These are phyloP conservation scores for Cylindroiulus punctatus DNA, from an alignment of 2,888 invertebrate species.

Conservation along the genomic window DNA sequence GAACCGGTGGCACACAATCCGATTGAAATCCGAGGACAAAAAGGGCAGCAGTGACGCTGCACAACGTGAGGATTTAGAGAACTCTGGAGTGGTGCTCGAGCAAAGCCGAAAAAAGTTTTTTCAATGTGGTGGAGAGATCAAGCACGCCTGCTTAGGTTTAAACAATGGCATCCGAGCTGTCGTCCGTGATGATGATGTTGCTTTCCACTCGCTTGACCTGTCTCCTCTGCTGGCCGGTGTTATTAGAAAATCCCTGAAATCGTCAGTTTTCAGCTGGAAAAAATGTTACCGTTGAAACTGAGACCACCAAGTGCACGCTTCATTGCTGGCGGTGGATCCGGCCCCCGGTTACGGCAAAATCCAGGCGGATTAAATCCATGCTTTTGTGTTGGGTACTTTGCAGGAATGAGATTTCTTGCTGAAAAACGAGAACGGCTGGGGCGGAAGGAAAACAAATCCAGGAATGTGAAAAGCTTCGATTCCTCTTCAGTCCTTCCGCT, in stretches of 20 bases:
- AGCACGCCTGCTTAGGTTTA: constrained; percentile 34
- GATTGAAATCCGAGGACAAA: neutral
- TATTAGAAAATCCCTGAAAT: constrained; percentile 35
- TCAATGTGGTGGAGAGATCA: neutral
- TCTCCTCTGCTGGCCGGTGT: neutral
- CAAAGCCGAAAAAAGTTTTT: neutral
- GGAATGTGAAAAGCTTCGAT: neutral
- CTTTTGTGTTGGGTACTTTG: neutral
- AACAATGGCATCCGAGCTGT: constrained; percentile 33
- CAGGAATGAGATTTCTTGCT: neutral
- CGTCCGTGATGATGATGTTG: constrained; percentile 13
- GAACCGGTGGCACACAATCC: neutral
- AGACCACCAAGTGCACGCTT: neutral
- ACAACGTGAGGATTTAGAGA: neutral
- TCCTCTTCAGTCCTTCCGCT: neutral
- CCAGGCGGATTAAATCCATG: constrained; percentile 2
- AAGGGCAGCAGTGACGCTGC: neutral
- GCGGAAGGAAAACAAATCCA: constrained; percentile 31
- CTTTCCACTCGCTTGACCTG: constrained; percentile 35
- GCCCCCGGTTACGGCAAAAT: constrained; percentile 2
- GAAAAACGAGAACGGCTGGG: neutral
- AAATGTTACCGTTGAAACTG: neutral
- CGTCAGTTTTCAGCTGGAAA: neutral
- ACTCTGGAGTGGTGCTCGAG: neutral
- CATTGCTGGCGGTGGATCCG: neutral